A percentile compares a stretch with the other conserved stretches of the same genome.
Evolutionary conservation across 1,140 invertebrate genomes (phyloP).

Genomic region (Anastatus disparis): DNA sequence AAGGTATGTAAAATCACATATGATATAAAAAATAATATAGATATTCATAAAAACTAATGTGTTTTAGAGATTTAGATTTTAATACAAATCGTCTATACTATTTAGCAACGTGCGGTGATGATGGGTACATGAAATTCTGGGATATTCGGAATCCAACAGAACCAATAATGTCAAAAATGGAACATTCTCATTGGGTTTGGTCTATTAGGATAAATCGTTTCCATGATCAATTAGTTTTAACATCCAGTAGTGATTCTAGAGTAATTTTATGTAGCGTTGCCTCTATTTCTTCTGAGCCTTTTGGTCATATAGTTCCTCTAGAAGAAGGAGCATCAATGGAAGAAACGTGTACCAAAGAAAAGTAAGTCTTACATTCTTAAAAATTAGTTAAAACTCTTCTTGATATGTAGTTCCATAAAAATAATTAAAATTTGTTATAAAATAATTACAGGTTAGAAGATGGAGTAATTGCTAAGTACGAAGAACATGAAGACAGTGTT

Average conservation of each 20-base stretch:
- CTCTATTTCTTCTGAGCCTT: conserved; percentile 87
- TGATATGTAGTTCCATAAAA: background rate
- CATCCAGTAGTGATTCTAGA: conserved; percentile 92
- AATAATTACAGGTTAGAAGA: conserved; percentile 72
- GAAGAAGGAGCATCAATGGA: conserved; percentile 60
- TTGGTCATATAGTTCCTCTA: conserved; percentile 68
- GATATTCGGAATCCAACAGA: conserved; percentile 86
- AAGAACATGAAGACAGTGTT: conserved; percentile 98
- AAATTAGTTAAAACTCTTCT: background rate
- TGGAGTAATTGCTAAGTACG: conserved; percentile 88
- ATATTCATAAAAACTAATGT: background rate
- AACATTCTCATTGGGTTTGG: conserved; percentile 99
- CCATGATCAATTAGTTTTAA: conserved; percentile 96
- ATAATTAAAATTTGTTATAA: background rate
- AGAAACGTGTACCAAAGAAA: conserved; percentile 58
- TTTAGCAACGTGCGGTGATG: conserved; percentile 93
- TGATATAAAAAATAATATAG: background rate
- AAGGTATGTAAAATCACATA: conserved; percentile 55
- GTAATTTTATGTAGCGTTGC: conserved; percentile 88
- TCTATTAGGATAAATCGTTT: conserved; percentile 93
- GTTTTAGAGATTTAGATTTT: conserved; percentile 87
- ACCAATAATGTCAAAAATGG: conserved; percentile 82
- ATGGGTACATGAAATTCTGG: conserved; percentile 95
- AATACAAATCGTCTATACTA: conserved; percentile 97
- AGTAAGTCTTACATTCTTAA: conserved; percentile 46